Evolutionary conservation across 2,888 invertebrate genomes (phyloP).

Genomic region (Dusona sp.): DNA sequence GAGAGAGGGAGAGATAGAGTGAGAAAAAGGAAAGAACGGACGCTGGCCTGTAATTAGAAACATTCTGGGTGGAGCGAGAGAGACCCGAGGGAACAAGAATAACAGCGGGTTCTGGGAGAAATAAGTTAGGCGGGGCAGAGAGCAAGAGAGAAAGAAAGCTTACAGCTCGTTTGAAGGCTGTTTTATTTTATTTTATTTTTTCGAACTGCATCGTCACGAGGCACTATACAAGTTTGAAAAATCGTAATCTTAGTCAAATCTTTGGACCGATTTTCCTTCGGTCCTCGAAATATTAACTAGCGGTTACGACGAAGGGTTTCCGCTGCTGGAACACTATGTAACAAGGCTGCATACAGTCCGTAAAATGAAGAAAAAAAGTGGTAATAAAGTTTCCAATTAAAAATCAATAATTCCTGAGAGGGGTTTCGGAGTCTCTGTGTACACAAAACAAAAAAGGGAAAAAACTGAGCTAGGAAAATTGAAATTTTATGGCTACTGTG

Average conservation of each 20-base stretch:
- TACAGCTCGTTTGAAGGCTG: constrained; percentile 46
- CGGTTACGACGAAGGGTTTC: constrained; percentile 20
- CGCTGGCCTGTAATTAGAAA: constrained; percentile 73
- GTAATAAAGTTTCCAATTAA: constrained; percentile 60
- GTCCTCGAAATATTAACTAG: constrained; percentile 38
- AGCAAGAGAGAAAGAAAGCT: constrained; percentile 30
- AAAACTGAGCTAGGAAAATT: constrained; percentile 36
- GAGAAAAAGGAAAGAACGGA: constrained; percentile 51
- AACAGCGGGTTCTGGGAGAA: constrained; percentile 69
- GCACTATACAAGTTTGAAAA: constrained; percentile 56
- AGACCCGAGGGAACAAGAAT: constrained; percentile 68
- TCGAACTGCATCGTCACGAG: constrained; percentile 53
- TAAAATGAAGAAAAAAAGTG: background rate
- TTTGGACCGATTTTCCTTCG: constrained; percentile 41
- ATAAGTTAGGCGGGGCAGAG: constrained; percentile 71
- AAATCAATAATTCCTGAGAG: constrained; percentile 62
- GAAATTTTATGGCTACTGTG: constrained; percentile 34
- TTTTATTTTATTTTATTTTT: constrained; percentile 59
- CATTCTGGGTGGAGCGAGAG: constrained; percentile 72
- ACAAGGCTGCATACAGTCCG: constrained; percentile 7
- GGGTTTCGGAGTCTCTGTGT: constrained; percentile 6
- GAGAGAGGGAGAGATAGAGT: constrained; percentile 9
- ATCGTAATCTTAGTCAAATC: constrained; percentile 63
- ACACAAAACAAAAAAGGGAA: constrained; percentile 39
- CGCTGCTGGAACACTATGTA: constrained; percentile 23